Evolutionary conservation across 92 coral and sea anemone species (phyloP).

Genomic region (Phenganax stokvisi): DNA sequence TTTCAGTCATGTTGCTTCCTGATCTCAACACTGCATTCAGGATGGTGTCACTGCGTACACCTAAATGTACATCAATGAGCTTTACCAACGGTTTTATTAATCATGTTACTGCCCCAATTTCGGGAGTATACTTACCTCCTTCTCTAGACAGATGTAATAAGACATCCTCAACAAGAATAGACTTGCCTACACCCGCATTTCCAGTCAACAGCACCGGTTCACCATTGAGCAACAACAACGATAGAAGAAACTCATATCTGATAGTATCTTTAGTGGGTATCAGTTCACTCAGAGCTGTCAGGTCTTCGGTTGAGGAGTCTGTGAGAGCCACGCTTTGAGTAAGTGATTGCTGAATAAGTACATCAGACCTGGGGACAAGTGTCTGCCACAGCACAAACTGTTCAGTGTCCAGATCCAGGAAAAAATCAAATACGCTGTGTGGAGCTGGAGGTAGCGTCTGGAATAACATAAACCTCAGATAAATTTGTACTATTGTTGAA

Average conservation of each 20-base stretch:
- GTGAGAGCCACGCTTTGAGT: constrained; percentile 69
- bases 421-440: constrained; percentile 72
- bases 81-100: background rate
- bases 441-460: constrained; percentile 57
- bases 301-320: constrained; percentile 64
- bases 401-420: constrained; percentile 79
- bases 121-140: constrained; percentile 44
- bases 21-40: constrained; percentile 77
- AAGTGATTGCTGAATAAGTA: constrained; percentile 81
- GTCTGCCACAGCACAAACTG: constrained; percentile 74
- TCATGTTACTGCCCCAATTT: too few species aligned
- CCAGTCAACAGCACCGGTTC: constrained; percentile 89
- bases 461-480: too few species aligned
- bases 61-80: constrained; percentile 18
- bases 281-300: constrained; percentile 53
- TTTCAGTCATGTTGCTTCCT: constrained; percentile 69
- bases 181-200: constrained; percentile 77
- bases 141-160: constrained; percentile 61
- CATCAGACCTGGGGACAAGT: constrained; percentile 73
- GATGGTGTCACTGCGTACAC: constrained; percentile 66
- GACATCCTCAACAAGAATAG: constrained; percentile 70
- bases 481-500: too few species aligned
- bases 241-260: constrained; percentile 71
- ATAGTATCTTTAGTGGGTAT: constrained; percentile 91
- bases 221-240: constrained; percentile 63